Percentiles rank a stretch among this genome's conserved stretches.
Conservation (phyloP, 2,888 invertebrate genomes). For the Lithosia quadra region DNA sequence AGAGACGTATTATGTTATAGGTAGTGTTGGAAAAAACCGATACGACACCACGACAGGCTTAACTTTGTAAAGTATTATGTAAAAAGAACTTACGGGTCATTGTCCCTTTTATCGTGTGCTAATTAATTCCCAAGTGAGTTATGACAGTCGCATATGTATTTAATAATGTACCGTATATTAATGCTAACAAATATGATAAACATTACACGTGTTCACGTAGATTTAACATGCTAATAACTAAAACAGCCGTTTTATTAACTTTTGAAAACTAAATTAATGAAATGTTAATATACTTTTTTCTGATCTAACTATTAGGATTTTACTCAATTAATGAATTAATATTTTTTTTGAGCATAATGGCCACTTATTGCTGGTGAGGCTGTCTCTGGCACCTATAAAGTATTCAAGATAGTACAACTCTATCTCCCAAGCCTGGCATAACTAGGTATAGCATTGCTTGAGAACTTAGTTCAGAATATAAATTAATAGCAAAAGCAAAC, state of each 20-base stretch:
- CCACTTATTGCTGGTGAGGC: no score
- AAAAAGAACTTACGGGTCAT: background rate
- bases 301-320: background rate
- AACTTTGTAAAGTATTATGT: background rate
- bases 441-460: no score
- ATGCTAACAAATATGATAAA: conserved; percentile 2
- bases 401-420: no score
- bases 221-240: background rate
- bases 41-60: background rate
- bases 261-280: background rate
- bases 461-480: no score
- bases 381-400: no score
- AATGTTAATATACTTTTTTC: background rate
- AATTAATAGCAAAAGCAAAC: no score
- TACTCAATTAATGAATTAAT: background rate
- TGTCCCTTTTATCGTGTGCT: background rate
- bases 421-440: no score
- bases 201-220: background rate
- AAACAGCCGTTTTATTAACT: background rate
- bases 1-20: background rate
- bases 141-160: background rate
- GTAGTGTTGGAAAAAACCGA: background rate
- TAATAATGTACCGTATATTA: background rate
- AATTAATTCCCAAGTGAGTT: conserved; percentile 2
- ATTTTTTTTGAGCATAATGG: background rate